phyloP scores from a whole-genome alignment of 2,797 vertebrate species.

The Diplodus puntazzo region DNA sequence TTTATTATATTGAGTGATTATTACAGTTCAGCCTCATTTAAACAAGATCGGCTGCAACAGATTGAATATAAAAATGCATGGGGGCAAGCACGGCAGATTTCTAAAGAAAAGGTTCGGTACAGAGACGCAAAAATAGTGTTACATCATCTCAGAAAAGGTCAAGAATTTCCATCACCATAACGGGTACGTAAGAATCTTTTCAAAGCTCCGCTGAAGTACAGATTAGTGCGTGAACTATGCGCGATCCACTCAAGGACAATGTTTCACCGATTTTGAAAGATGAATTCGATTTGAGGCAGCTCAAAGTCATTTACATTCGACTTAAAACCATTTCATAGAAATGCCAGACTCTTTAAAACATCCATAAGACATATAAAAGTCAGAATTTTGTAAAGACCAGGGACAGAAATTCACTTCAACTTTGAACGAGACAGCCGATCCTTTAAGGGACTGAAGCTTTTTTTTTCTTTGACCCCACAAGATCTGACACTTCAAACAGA shows the following conservation, averaged over 20 bases:
- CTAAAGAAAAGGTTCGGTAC: not conserved
- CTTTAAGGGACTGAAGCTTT: not conserved
- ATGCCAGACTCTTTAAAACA: not conserved
- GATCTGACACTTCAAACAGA: constrained; percentile 19
- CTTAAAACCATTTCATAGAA: not conserved
- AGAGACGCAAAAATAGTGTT: not conserved
- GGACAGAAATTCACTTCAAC: not conserved
- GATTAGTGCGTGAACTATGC: not conserved
- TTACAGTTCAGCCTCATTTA: not conserved
- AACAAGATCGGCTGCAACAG: not conserved
- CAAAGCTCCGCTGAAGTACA: not conserved
- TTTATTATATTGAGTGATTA: not conserved
- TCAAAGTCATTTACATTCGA: not conserved
- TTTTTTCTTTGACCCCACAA: constrained; percentile 5
- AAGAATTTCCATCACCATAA: not conserved
- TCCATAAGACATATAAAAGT: not conserved
- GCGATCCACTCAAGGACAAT: not conserved
- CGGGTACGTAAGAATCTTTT: not conserved
- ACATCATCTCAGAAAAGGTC: too few relatives aligned
- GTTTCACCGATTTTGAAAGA: too few relatives aligned
- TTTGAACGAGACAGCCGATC: not conserved
- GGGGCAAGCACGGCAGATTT: not conserved
- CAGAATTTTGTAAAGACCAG: too few relatives aligned
- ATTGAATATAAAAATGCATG: not conserved
- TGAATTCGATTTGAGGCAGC: not conserved